Evolutionary conservation across 2,113 vertebrate species (phyloP).

Genomic region (Phylloscopus trochiloides): DNA sequence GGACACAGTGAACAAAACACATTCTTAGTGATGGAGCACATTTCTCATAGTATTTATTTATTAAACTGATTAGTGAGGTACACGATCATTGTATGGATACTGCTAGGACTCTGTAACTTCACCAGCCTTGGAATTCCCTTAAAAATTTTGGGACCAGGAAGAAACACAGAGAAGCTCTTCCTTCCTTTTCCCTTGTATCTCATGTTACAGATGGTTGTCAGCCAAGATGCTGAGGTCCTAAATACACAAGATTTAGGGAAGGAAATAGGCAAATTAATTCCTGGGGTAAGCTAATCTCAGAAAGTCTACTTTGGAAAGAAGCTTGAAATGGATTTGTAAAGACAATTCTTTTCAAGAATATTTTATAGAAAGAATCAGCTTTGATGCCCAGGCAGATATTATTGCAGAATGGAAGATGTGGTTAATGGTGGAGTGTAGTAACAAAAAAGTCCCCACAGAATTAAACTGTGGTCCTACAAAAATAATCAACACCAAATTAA

Average conservation of each 20-base stretch:
- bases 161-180: background rate
- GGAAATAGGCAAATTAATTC: background rate
- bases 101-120: background rate
- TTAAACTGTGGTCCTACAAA: background rate
- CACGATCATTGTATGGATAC: fast-evolving
- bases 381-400: background rate
- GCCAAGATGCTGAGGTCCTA: background rate
- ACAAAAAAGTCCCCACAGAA: background rate
- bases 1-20: background rate
- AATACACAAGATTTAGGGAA: background rate
- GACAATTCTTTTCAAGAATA: background rate
- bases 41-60: background rate
- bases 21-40: background rate
- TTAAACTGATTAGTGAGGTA: background rate
- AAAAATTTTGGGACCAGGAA: background rate
- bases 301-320: background rate
- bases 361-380: background rate
- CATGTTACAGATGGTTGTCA: background rate
- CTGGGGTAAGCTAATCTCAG: background rate
- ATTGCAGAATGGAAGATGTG: background rate
- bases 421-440: background rate
- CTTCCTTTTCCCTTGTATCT: background rate
- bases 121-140: background rate
- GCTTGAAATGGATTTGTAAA: background rate
- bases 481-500: background rate